Evolutionary conservation across 2,113 vertebrate genomes (phyloP), one percentile per base, ranked within the genome.

Genomic region (Peromyscus leucopus): DNA sequence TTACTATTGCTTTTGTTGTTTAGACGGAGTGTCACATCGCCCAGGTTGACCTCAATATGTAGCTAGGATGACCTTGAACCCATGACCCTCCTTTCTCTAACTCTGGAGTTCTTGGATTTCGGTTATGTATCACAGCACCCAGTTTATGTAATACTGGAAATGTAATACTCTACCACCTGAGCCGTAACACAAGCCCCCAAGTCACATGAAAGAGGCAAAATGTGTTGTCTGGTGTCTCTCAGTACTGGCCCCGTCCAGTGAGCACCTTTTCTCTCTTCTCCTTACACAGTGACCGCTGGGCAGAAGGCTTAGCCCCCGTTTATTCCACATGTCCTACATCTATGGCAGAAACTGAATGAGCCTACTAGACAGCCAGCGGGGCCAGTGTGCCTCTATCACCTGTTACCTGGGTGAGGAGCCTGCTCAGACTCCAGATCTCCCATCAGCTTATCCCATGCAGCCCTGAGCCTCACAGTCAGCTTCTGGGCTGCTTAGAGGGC

Each of bases 271-370:
- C 19, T 80, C 33, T 80, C 48, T 85, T 90, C 36, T 79, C 42
- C 36, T 86, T 69, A 31, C n/a, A 33, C 17, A 76, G 57, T 67
- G 46, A 42, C 48, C 75, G 22, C 84, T 46, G 9, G 31, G 9
- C 59, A 36, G 69, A 71, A 69, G 74, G 15, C 87, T 19, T 17
- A 46, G 39, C n/a, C 7, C 61, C 69, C 12, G 16, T 39, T 96
- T 63, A 92, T 92, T 96, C 93, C 57, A 39, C 33, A 8, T 93
- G 85, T 78, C 89, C 93, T 94, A 91, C 87, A 91, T 80, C 83
- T 93, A 94, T 86, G 91, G 74, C 84, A 90, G 74, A 71, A 51
- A 91, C 24, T 61, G 36, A 94, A 78, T 82, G 75, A 87, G 31
- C 19, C n/a, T 39, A 31, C n/a, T 57, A 33, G 36, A 26, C n/a